Conservation (phyloP, 1,140 invertebrate species). For the Laupala kohalensis region DNA sequence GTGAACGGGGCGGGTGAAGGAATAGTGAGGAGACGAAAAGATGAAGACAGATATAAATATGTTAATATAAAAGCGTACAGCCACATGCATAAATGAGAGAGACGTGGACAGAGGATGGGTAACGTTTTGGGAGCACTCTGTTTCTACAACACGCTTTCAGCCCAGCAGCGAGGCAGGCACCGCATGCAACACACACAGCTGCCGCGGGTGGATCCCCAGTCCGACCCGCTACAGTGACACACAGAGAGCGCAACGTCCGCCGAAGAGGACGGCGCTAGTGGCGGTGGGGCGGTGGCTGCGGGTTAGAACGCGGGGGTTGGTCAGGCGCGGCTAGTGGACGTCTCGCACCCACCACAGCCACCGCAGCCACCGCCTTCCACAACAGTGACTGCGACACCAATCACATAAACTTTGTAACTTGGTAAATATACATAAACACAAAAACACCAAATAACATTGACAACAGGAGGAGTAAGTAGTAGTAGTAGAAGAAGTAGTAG, state of each 20-base stretch:
- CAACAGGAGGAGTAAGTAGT: neutral
- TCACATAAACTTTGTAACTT: too few species aligned
- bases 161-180: neutral
- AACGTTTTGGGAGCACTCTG: neutral
- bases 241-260: neutral
- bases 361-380: neutral
- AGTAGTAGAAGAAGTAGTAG: too few species aligned
- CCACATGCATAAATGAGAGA: neutral
- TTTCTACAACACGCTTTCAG: neutral
- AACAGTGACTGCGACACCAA: neutral
- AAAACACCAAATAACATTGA: neutral
- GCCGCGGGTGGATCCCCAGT: neutral
- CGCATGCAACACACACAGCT: neutral
- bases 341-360: too few species aligned
- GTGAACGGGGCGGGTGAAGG: too few species aligned
- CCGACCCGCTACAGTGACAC: neutral
- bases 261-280: too few species aligned
- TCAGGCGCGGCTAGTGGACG: too few species aligned
- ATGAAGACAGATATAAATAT: too few species aligned
- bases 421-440: neutral
- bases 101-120: neutral
- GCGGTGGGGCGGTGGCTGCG: too few species aligned
- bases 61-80: neutral
- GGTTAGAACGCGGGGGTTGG: too few species aligned
- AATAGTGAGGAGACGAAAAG: too few species aligned